Base-by-base conservation (phyloP, 2,888 invertebrate species). In the Watsonalla binaria region DNA sequence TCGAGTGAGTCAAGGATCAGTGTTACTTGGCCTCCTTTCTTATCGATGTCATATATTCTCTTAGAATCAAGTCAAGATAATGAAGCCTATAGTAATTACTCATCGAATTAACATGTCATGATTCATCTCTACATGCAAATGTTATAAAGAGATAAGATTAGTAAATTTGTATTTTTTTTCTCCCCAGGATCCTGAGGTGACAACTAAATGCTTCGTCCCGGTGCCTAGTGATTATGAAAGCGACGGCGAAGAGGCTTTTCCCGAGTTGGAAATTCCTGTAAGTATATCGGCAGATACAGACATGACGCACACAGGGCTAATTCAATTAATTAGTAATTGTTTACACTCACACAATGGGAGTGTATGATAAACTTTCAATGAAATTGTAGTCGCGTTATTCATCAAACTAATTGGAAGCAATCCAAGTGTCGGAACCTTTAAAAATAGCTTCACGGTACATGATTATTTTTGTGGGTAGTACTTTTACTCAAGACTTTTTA, bases 161-260 rank as follows among this genome's bases (percentile, higher is more conserved):
- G 24, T 24, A 24, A 24, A 24, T 24, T 24, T 24, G 1, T 24
- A 24, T 6, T 34, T 47, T 47, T 15, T 8, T n/a, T 33, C n/a
- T 33, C 6, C 67, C 2, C 70, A 91, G 91, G 90, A 86, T 60
- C 76, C 78, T 15, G 87, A 86, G 57, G 76, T 73, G 53, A 80
- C 78, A 0, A 72, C 80, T 0, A 88, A 91, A 65, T 61, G 69
- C 15, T 80, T 76, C 54, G 68, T 82, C 48, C 61, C 81, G 5
- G 68, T 72, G 39, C 75, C 81, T 45, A 86, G 80, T 66, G 91
- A 91, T 61, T 84, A 83, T 62, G 91, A 91, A 59, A 91, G 91
- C 62, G 91, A 91, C 66, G 89, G 84, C 15, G 91, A 91, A 67
- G 91, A 91, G 58, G 86, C 88, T 11, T 86, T 90, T 60, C 80